These are phyloP conservation scores for Drosophila ambigua DNA, from an alignment of 1,140 invertebrate species.

Conservation along the genomic window DNA sequence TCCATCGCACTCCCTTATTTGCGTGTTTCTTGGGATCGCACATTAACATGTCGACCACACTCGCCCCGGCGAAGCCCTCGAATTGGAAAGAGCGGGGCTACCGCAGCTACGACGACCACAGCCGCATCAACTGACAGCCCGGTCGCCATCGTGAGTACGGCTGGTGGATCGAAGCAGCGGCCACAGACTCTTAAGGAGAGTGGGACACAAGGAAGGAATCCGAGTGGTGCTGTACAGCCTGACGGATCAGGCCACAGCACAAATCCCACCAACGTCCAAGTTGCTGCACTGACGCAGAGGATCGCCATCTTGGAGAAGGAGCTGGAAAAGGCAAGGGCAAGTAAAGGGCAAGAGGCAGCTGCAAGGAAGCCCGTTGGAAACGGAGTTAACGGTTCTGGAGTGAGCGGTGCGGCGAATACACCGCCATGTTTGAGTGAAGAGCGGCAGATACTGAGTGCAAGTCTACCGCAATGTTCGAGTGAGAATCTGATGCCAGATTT, in stretches of 20 bases:
- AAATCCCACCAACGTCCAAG: too few species aligned
- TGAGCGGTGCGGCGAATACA: not conserved
- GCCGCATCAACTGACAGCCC: not conserved
- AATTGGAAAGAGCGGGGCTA: not conserved
- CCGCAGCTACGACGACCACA: not conserved
- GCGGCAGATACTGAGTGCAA: too few species aligned
- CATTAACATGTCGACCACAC: not conserved
- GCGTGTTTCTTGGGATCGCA: not conserved
- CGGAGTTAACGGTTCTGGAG: not conserved
- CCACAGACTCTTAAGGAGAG: not conserved
- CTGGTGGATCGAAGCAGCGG: slow-evolving; percentile 5
- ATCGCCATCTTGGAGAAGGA: slow-evolving; percentile 1
- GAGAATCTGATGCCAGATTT: too few species aligned
- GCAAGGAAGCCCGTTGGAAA: not conserved
- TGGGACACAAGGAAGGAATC: not conserved
- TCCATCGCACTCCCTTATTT: too few species aligned
- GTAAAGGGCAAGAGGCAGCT: not conserved
- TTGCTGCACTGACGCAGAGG: not conserved
- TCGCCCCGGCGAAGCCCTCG: slow-evolving; percentile 7
- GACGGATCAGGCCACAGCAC: not conserved
- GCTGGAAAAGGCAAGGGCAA: slow-evolving; percentile 4
- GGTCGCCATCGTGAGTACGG: not conserved
- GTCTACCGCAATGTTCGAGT: too few species aligned
- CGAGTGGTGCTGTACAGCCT: not conserved
- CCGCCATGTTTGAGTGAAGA: too few species aligned